A percentile compares a stretch with the other conserved stretches of the same genome.
Evolutionary conservation across 37 sponge, comb jelly and placozoan genomes (phyloP).

Genomic region (Halisarca cf. caerulea): DNA sequence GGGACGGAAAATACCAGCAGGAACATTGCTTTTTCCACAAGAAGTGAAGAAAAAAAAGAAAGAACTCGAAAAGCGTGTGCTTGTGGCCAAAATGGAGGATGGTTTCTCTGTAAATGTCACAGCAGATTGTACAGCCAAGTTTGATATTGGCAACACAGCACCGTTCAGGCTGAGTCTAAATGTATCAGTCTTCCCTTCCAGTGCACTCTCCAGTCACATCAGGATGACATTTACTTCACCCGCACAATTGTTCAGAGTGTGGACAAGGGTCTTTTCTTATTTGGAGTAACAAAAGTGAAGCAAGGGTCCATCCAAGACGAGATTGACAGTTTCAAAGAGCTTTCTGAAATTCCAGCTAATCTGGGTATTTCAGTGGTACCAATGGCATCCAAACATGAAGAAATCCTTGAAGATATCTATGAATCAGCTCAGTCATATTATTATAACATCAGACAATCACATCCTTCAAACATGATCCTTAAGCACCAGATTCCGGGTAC

Average conservation of each 20-base stretch:
- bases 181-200: neutral
- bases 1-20: neutral
- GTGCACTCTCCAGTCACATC: neutral
- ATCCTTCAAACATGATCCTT: neutral
- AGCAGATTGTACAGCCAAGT: neutral
- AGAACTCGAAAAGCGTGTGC: neutral
- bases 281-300: neutral
- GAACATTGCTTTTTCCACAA: constrained; percentile 19
- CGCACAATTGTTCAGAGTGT: neutral
- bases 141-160: neutral
- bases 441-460: neutral
- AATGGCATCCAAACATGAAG: neutral
- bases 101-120: neutral
- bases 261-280: neutral
- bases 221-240: neutral
- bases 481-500: too few relatives aligned
- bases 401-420: neutral
- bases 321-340: neutral
- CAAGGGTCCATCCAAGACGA: neutral
- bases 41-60: neutral
- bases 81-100: neutral
- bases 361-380: neutral
- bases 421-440: neutral
- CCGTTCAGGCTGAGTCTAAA: neutral
- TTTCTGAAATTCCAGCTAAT: neutral